A percentile compares a stretch with the other conserved stretches of the same genome.
Evolutionary conservation across 2,113 vertebrate species (phyloP).

Genomic region (Rhinogobius similis): DNA sequence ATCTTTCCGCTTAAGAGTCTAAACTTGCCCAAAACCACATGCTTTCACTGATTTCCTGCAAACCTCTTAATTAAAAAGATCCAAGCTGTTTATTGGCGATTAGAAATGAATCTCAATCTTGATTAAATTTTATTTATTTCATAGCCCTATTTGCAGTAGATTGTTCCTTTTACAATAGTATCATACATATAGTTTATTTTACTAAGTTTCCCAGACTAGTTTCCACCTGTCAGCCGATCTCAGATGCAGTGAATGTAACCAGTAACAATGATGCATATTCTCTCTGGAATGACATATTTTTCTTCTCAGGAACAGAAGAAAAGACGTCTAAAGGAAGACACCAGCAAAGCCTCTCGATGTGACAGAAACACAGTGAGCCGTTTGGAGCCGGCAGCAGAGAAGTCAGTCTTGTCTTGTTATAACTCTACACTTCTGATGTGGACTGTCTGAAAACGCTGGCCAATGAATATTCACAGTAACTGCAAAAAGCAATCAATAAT

Average conservation of each 20-base stretch:
- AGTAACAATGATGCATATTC: slow-evolving; percentile 4
- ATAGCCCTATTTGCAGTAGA: too few relatives aligned
- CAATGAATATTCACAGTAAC: slow-evolving; percentile 47
- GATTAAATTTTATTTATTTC: too few relatives aligned
- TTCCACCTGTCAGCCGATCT: too few relatives aligned
- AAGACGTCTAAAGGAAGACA: slow-evolving; percentile 31
- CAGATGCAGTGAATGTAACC: background rate
- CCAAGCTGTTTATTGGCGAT: too few relatives aligned
- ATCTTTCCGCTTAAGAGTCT: too few relatives aligned
- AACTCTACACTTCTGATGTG: slow-evolving; percentile 42
- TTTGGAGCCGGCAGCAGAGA: slow-evolving; percentile 31
- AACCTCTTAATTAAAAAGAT: too few relatives aligned
- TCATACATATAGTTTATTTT: too few relatives aligned
- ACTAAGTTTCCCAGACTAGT: too few relatives aligned
- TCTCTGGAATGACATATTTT: background rate
- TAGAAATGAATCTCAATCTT: too few relatives aligned
- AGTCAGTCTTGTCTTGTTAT: slow-evolving; percentile 44
- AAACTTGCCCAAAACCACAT: too few relatives aligned
- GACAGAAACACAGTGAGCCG: slow-evolving; percentile 29
- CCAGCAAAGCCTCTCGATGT: slow-evolving; percentile 55
- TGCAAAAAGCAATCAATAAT: slow-evolving; percentile 42
- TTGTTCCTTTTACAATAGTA: too few relatives aligned
- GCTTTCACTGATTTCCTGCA: too few relatives aligned
- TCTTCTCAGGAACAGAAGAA: slow-evolving; percentile 15
- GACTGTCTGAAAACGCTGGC: slow-evolving; percentile 43